Conservation (phyloP, 2,888 invertebrate genomes). For the Antheraea assamensis region DNA sequence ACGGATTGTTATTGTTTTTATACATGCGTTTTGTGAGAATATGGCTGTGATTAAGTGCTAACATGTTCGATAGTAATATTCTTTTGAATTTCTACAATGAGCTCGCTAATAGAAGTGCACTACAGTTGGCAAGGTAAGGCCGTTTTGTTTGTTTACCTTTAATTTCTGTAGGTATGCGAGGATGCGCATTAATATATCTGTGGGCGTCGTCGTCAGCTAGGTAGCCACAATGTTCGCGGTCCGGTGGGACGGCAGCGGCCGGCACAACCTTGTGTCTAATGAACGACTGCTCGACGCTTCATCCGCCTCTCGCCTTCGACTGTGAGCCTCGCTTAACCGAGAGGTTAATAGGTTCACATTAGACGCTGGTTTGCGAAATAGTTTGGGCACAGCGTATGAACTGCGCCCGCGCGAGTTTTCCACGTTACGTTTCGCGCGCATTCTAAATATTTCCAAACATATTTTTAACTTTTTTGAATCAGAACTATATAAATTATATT, state of each 20-base stretch:
- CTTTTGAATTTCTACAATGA: conserved; percentile 80
- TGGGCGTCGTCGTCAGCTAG: conserved; percentile 37
- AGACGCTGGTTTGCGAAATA: conserved; percentile 81
- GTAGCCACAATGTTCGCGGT: conserved; percentile 40
- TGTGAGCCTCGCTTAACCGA: conserved; percentile 71
- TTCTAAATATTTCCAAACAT: conserved; percentile 40
- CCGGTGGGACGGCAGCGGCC: conserved; percentile 64
- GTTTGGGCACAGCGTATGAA: conserved; percentile 59
- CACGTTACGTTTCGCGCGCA: conserved; percentile 73
- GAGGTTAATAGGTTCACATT: conserved; percentile 83
- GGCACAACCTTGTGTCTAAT: conserved; percentile 79
- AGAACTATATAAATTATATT: background rate
- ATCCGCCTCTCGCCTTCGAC: conserved; percentile 80
- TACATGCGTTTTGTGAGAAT: conserved; percentile 59
- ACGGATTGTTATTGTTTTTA: conserved; percentile 72
- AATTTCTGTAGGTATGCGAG: conserved; percentile 50
- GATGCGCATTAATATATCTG: conserved; percentile 47
- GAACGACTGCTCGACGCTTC: conserved; percentile 73
- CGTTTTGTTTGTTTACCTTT: conserved; percentile 69
- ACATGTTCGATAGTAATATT: conserved; percentile 79
- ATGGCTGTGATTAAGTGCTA: conserved; percentile 81
- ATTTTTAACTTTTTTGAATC: background rate
- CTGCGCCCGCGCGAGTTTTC: conserved; percentile 70
- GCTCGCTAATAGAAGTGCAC: conserved; percentile 79
- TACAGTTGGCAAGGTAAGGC: conserved; percentile 80